Evolutionary conservation across 2,797 vertebrate species (phyloP), one percentile per base, ranked within the genome.

Genomic region (Holocentrus rufus): DNA sequence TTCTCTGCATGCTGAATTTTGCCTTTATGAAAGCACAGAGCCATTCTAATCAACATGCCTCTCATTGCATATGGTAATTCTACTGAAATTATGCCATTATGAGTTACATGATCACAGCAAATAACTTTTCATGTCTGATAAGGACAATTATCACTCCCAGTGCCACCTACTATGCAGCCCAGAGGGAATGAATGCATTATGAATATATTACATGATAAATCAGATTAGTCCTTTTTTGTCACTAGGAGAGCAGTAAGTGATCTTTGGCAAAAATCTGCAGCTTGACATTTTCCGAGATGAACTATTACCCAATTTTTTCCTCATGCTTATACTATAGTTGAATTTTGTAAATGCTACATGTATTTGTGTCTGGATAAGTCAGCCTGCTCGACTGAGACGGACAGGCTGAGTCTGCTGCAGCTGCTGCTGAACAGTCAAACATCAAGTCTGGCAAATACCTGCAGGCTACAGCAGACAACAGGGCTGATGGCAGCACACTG

Each of bases 101-200:
- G 57, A 63, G 34, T 70, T 57, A 63, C 70, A 85, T 79, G 71
- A 88, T 90, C 77, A 68, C 65, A 68, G 56, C 30, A 84, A 81
- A 85, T 73, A 69, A 63, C 64, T 66, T 74, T 68, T 65, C 9
- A 34, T 77, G 50, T 84, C 68, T 83, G 74, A 78, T 72, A 77
- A 86, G 47, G 72, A 64, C 77, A 69, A 85, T 82, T 82, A 81
- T 80, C 61, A 25, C 54, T 63, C 27, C 4, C 47, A 27, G 78
- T 73, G 56, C 78, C 87, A 75, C 78, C 72, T 67, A 76, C 80
- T 18, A 49, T 9, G 74, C 71, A 50, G 67, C 72, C 81, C 61
- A 20, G 64, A 73, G 72, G 80, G 68, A 81, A 59, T 25, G 64
- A 79, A 72, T 70, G 30, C 72, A 74, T 76, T 34, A 65, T 64